A percentile compares a stretch with the other conserved stretches of the same genome.
Evolutionary conservation across 2,888 invertebrate species (phyloP).

Genomic region (Eueremaeus valkanovi): DNA sequence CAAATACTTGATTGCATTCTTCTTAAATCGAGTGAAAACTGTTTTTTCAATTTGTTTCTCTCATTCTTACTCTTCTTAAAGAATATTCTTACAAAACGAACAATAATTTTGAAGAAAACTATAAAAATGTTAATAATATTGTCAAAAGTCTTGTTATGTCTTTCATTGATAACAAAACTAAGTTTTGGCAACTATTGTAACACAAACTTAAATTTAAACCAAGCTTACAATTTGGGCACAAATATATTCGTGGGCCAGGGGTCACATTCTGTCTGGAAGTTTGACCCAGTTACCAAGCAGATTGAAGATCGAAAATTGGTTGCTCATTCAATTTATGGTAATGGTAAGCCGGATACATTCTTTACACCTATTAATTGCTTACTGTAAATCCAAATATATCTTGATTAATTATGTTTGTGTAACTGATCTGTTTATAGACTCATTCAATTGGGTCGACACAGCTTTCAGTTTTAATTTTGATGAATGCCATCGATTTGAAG

Average conservation of each 20-base stretch:
- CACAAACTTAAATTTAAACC: background rate
- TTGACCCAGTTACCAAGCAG: background rate
- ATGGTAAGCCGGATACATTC: no score
- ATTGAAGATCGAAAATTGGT: background rate
- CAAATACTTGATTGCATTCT: background rate
- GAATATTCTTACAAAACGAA: background rate
- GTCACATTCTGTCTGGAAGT: background rate
- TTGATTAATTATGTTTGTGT: no score
- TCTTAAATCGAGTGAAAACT: background rate
- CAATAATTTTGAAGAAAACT: background rate
- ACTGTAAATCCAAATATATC: background rate
- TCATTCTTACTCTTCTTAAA: background rate
- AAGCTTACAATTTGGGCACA: conserved; percentile 1
- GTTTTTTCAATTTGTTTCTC: background rate
- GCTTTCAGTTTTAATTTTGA: background rate
- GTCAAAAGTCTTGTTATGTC: background rate
- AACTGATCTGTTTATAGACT: no score
- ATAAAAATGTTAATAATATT: background rate
- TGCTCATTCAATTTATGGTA: background rate
- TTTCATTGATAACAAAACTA: background rate
- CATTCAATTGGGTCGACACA: conserved; percentile 2
- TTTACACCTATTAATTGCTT: background rate
- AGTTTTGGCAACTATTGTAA: conserved; percentile 8
- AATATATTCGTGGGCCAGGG: background rate
- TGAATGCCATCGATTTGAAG: background rate